Percentiles rank a stretch among this genome's conserved stretches.
phyloP scores from a whole-genome alignment of 2,888 invertebrate genomes.

The Apomyelois bistriatella region DNA sequence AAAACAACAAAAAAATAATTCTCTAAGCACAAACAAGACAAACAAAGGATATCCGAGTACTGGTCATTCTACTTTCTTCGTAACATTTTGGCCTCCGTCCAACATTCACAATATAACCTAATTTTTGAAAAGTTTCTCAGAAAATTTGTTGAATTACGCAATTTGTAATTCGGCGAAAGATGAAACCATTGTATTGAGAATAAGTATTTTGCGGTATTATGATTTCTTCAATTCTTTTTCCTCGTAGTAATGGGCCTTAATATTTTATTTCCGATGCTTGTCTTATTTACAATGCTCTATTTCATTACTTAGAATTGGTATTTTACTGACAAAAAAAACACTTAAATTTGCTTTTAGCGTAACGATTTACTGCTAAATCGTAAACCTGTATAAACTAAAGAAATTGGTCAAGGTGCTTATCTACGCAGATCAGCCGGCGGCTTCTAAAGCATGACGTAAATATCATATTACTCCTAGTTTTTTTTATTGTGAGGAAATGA shows the following conservation, averaged over 20 bases:
- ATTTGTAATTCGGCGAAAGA: neutral
- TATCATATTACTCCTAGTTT: neutral
- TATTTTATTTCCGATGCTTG: neutral
- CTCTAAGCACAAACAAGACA: neutral
- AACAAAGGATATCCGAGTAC: neutral
- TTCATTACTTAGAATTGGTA: neutral
- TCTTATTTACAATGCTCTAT: neutral
- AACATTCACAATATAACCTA: neutral
- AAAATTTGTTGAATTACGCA: neutral
- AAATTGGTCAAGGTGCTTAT: conserved; percentile 5
- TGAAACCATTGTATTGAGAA: neutral
- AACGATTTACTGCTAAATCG: conserved; percentile 1
- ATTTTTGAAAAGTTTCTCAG: neutral
- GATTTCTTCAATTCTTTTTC: neutral
- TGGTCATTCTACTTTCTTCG: neutral
- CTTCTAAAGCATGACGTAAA: neutral
- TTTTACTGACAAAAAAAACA: neutral
- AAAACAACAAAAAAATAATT: too few species aligned
- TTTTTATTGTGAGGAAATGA: neutral
- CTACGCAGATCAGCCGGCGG: neutral
- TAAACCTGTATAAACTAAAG: conserved; percentile 4
- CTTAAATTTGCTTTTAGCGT: neutral
- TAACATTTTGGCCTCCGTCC: neutral
- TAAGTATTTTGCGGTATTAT: neutral
- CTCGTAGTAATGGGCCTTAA: neutral